phyloP scores from a whole-genome alignment of 1,140 invertebrate species.

The Gerris buenoi region DNA sequence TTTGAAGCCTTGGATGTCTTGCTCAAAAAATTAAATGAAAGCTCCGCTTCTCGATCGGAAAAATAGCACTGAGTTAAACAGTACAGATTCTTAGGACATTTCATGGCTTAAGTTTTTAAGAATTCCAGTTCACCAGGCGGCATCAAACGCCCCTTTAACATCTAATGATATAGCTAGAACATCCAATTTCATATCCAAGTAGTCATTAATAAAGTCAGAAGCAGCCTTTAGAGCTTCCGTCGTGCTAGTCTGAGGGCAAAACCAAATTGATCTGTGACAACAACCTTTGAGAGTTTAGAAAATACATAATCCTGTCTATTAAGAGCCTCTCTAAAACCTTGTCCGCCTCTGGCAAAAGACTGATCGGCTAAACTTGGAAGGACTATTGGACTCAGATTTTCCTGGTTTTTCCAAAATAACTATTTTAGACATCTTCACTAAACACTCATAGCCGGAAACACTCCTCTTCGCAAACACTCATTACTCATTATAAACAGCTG shows the following conservation, averaged over 20 bases:
- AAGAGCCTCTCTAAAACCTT: not conserved
- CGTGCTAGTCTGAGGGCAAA: not conserved
- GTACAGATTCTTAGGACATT: not conserved
- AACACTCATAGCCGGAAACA: not conserved
- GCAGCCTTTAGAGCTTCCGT: not conserved
- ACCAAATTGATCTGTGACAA: not conserved
- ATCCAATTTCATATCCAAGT: not conserved
- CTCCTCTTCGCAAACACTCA: not conserved
- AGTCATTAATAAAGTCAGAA: not conserved
- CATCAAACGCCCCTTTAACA: not conserved
- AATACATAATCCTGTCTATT: not conserved
- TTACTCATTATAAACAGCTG: not conserved
- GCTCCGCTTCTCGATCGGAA: no score
- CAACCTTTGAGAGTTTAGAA: not conserved
- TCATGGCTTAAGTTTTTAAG: not conserved
- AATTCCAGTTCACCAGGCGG: not conserved
- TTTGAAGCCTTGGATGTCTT: no score
- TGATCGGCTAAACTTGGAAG: not conserved
- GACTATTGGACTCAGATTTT: not conserved
- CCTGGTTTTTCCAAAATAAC: not conserved
- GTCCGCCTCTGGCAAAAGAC: not conserved
- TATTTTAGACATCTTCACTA: not conserved
- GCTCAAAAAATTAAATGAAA: no score
- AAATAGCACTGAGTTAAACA: not conserved
- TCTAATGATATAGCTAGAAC: not conserved